Conservation (phyloP, 2,113 vertebrate genomes). For the Corythornis cristatus region DNA sequence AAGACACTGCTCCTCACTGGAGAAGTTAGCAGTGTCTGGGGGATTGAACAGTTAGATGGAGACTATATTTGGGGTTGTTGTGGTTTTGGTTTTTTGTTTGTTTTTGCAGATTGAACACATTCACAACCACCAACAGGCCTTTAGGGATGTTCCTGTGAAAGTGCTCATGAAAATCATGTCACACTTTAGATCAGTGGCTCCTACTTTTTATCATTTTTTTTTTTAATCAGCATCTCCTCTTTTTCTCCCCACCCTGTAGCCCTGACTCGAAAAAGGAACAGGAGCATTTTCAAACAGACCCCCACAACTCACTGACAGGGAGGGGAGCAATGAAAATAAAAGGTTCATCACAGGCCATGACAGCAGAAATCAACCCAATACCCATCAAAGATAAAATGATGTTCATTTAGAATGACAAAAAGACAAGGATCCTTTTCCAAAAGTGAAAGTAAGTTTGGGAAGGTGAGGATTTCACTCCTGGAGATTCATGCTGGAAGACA, state of each 20-base stretch:
- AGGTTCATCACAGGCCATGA: neutral
- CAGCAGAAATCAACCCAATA: conserved; percentile 9
- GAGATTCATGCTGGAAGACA: neutral
- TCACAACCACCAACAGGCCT: neutral
- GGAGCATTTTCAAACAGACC: neutral
- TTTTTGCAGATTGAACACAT: neutral
- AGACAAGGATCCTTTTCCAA: neutral
- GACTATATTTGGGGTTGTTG: neutral
- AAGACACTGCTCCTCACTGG: neutral
- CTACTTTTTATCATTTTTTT: neutral
- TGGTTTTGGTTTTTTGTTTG: neutral
- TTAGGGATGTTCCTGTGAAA: neutral
- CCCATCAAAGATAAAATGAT: neutral
- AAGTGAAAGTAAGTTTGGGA: neutral
- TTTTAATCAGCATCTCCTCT: neutral
- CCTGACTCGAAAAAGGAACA: neutral
- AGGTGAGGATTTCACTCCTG: neutral
- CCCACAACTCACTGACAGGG: neutral
- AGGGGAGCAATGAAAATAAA: neutral
- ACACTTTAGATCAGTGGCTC: neutral
- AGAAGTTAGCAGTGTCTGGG: neutral
- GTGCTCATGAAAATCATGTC: neutral
- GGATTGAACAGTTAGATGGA: neutral
- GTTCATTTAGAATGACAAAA: neutral
- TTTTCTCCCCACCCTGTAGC: neutral